phyloP scores from a whole-genome alignment of 1,140 invertebrate species.

The Drosophila cardini region DNA sequence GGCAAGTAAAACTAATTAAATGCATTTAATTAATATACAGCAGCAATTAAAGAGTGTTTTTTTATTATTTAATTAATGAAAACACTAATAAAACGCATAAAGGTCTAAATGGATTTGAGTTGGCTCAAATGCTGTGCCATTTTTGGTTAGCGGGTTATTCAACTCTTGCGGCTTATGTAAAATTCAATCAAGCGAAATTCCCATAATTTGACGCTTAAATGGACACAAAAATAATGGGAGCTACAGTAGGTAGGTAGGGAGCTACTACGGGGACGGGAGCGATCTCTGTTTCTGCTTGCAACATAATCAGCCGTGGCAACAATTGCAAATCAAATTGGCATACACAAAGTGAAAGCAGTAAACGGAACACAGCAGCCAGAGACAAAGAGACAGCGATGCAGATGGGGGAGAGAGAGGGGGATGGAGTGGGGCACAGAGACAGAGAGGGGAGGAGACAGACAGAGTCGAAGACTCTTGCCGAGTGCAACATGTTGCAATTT shows the following conservation, averaged over 20 bases:
- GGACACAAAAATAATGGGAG: conserved; percentile 71
- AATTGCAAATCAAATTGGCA: conserved; percentile 78
- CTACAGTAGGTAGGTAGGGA: too few relatives aligned
- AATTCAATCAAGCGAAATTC: conserved; percentile 84
- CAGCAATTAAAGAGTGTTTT: conserved; percentile 32
- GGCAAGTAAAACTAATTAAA: conserved; percentile 47
- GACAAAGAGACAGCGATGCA: neutral
- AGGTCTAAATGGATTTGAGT: neutral
- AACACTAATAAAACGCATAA: conserved; percentile 1
- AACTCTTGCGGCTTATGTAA: conserved; percentile 72
- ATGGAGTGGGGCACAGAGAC: too few relatives aligned
- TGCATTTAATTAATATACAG: conserved; percentile 32
- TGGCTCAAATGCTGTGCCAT: conserved; percentile 23
- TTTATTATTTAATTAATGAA: conserved; percentile 49
- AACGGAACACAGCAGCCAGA: conserved; percentile 45
- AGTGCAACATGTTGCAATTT: conserved; percentile 71
- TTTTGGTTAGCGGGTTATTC: conserved; percentile 61
- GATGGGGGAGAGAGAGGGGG: neutral
- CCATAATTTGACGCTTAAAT: conserved; percentile 83
- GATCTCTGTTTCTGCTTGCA: conserved; percentile 48
- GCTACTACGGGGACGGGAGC: conserved; percentile 42
- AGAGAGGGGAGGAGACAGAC: neutral
- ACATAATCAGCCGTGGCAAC: conserved; percentile 76
- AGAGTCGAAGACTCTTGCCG: neutral
- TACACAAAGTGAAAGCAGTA: conserved; percentile 77